Evolutionary conservation across 2,888 invertebrate genomes (phyloP), one percentile per base, ranked within the genome.

Genomic region (Phragmatobia fuliginosa): DNA sequence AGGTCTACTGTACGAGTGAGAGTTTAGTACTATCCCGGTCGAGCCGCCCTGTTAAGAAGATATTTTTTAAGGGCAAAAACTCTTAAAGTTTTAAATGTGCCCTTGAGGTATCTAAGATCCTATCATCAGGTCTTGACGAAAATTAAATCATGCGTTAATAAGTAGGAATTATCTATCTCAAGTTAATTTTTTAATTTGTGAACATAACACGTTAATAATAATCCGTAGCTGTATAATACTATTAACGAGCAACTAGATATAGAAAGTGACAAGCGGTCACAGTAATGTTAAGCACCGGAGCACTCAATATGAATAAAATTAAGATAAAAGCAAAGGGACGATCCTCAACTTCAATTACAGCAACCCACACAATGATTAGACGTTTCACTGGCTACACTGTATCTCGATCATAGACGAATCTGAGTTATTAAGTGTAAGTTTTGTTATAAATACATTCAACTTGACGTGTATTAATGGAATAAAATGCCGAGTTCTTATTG

Each of bases 351-450:
- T 92, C 93, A 94, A 94, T 93, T 93, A 93, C 90, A 87, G 84
- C 93, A 88, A 88, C 94, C 93, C 92, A 93, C 94, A 93, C 93
- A 91, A 92, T 93, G 92, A 94, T 94, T 93, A 94, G 92, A 92
- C 90, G 91, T 91, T 92, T 91, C 92, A 93, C 90, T 90, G 85
- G 89, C 83, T 87, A 87, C 87, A 85, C 87, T 86, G 87, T 82
- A 87, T 83, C 89, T 87, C 89, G 88, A 91, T 92, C 89, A 87
- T 87, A 84, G 84, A 81, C 83, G 83, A 83, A 89, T 89, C 90
- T 89, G 90, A 92, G 87, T 92, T 94, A 93, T 93, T 92, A 93
- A 93, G 93, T 91, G 92, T 90, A 91, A 91, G 91, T 91, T 92
- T 92, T 94, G 94, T 94, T 92, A 92, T 91, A 92, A 92, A 91